Conservation (phyloP, 1,140 invertebrate species). For the Brachionus angularis region DNA sequence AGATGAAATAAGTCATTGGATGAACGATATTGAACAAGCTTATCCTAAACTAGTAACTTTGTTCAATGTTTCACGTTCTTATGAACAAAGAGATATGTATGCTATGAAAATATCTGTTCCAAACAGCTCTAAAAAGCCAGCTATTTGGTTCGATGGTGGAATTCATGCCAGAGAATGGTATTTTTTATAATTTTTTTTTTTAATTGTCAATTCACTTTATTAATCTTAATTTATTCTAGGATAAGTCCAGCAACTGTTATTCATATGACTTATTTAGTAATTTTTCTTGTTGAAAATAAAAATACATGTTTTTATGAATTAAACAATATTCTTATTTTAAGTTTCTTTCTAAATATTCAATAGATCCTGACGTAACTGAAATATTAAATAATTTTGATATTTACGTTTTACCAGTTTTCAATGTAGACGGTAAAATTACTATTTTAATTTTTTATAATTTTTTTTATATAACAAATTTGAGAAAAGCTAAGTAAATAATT, state of each 20-base stretch:
- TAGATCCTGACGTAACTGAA: conserved; percentile 44
- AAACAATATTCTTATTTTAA: neutral
- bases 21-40: neutral
- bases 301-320: neutral
- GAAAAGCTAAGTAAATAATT: no score
- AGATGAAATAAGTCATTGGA: conserved; percentile 42
- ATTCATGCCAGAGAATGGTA: conserved; percentile 40
- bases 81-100: conserved; percentile 15
- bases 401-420: conserved; percentile 58
- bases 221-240: conserved; percentile 7
- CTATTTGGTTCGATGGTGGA: conserved; percentile 28
- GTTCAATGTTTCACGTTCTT: conserved; percentile 19
- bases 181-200: neutral
- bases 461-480: no score
- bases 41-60: conserved; percentile 16
- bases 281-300: neutral
- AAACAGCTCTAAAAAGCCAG: conserved; percentile 23
- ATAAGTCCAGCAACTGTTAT: conserved; percentile 34
- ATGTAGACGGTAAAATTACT: conserved; percentile 55
- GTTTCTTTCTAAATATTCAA: conserved; percentile 31
- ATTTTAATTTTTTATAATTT: neutral
- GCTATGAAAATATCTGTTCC: conserved; percentile 21
- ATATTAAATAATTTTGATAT: conserved; percentile 57
- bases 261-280: conserved; percentile 26
- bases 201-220: neutral